Conservation (phyloP, 2,888 invertebrate genomes). For the Andrena camellia region DNA sequence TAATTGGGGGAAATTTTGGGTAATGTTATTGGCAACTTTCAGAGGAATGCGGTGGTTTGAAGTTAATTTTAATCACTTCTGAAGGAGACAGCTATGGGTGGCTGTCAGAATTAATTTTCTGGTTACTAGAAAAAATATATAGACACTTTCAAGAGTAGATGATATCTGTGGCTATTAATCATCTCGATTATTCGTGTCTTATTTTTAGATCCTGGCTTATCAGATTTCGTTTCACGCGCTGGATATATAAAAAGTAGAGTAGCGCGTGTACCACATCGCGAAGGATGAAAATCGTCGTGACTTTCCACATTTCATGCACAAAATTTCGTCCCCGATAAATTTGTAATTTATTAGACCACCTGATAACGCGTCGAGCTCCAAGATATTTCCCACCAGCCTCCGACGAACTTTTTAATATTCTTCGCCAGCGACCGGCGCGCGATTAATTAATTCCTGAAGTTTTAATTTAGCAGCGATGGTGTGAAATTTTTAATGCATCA, state of each 20-base stretch:
- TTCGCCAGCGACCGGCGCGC: not conserved
- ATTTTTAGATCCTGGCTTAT: too few species aligned
- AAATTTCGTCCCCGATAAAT: not conserved
- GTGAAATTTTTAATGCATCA: not conserved
- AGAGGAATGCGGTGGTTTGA: too few species aligned
- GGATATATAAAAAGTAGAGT: too few species aligned
- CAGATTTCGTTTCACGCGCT: too few species aligned
- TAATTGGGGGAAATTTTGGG: not conserved
- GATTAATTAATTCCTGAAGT: constrained; percentile 27
- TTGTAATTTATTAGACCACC: constrained; percentile 14
- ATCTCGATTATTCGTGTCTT: not conserved
- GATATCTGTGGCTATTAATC: not conserved
- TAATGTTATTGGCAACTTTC: too few species aligned
- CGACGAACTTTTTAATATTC: constrained; percentile 13
- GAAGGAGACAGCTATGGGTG: too few species aligned
- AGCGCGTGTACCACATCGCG: not conserved
- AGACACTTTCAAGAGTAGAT: too few species aligned
- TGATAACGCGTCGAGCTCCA: constrained; percentile 1
- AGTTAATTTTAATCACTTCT: too few species aligned
- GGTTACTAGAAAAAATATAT: too few species aligned
- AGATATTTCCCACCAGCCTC: not conserved
- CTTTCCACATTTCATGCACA: not conserved
- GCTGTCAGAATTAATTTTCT: too few species aligned
- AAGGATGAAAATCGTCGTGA: not conserved
- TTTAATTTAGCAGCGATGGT: constrained; percentile 10